Evolutionary conservation across 2,888 invertebrate genomes (phyloP), one percentile per base, ranked within the genome.

Genomic region (Drosophila paucipuncta): DNA sequence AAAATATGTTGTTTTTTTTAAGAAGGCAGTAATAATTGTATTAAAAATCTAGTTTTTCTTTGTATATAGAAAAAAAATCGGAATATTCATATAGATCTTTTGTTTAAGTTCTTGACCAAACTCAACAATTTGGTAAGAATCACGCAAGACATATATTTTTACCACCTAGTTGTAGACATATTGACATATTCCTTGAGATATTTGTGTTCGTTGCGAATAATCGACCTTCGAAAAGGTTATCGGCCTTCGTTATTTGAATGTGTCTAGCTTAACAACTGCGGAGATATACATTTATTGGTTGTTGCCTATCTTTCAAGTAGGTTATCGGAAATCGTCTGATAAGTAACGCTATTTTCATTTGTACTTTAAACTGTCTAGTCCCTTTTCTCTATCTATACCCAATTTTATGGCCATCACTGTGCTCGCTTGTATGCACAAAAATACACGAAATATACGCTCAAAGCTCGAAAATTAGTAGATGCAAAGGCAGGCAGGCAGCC

Each of bases 401-500:
- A 55, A n/a, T 28, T 39, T 28, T 31, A 22, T 55, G 11, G 37
- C 37, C 55, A 28, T 13, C 13, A 57, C 4, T 25, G 47, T 25
- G 9, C 16, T 16, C 9, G 25, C 25, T 25, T 16, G 4, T 2
- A 47, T 47, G 47, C 16, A 47, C 47, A 47, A 47, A 47, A 25
- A 39, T 35, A n/a, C 25, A 39, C 41, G 43, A n/a, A 9, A 25
- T 16, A 16, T 16, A 25, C 11, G 31, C 39, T 60, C n/a, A 35
- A 30, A 39, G 39, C 39, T 39, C n/a, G 54, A 37, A 47, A 57
- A 50, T 66, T 62, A 57, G 53, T 55, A 78, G 65, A 47, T 73
- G 53, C 41, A 73, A 73, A 73, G 71, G 66, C 67, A 39, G 71
- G 66, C 67, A 39, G 41, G 31, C 41, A 28, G n/a, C n/a, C 39